Evolutionary conservation across 2,797 vertebrate genomes (phyloP), one percentile per base, ranked within the genome.

Genomic region (Enteromius viviparus): DNA sequence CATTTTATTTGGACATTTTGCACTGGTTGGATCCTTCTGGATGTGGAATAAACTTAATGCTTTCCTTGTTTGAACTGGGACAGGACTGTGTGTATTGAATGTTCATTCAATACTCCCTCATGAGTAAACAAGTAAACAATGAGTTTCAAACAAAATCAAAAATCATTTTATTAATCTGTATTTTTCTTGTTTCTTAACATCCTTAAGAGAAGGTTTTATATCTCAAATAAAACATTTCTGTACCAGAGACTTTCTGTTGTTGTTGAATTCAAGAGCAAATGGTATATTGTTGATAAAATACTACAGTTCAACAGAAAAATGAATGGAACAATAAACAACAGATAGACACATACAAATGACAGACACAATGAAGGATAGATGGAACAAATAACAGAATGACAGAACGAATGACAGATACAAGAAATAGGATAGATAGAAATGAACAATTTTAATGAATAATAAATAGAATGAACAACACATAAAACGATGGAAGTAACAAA

Each of bases 21-120:
- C 10, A 69, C 49, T 45, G 21, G 37, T 15, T 42, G 49, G 65
- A 80, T 42, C 34, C 32, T 58, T 29, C 32, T 29, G 23, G 37
- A 80, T 70, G 70, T 70, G 66, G 51, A 58, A 58, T 70, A 11
- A 58, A 70, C 29, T 70, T 15, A 10, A 11, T 12, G 14, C 37
- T 37, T 23, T 69, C 14, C 32, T 23, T 32, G 55, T 68, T 32
- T 23, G 12, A 66, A 37, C 12, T 51, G 62, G 29, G 2, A 78
- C n/a, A 51, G n/a, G 6, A 19, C 53, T n/a, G 45, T 40, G 47
- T 6, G 47, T 11, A 53, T 68, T 58, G 21, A 58, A 76, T 53
- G 21, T 34, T n/a, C n/a, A n/a, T n/a, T n/a, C n/a, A n/a, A n/a
- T n/a, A n/a, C n/a, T n/a, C n/a, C n/a, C n/a, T n/a, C 21, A 23